phyloP scores from a whole-genome alignment of 1,140 invertebrate species.

The Pemphigus obesinymphae region DNA sequence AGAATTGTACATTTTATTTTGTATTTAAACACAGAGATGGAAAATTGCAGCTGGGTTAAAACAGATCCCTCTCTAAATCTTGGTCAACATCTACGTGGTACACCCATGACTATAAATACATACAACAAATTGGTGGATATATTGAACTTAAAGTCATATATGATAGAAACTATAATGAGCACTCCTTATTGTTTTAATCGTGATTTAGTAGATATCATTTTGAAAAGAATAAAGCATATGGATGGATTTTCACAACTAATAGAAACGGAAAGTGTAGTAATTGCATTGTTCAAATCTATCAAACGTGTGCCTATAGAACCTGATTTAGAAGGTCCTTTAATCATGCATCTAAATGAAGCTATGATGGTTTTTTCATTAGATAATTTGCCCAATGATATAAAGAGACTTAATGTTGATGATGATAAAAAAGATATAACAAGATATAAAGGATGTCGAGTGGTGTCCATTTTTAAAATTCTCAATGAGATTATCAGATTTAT shows the following conservation, averaged over 20 bases:
- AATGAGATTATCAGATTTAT: background rate
- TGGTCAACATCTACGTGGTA: background rate
- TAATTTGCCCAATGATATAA: background rate
- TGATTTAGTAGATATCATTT: background rate
- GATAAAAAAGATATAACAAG: background rate
- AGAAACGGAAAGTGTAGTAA: background rate
- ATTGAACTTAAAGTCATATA: background rate
- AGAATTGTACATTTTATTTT: background rate
- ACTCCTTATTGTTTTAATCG: slow-evolving; percentile 24
- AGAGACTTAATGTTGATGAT: background rate
- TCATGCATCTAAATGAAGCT: background rate
- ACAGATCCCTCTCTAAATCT: background rate
- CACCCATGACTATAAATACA: background rate
- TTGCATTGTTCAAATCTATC: background rate
- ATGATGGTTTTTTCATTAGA: background rate
- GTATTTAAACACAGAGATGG: background rate
- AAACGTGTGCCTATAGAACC: background rate
- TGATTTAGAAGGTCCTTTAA: background rate
- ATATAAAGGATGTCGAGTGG: slow-evolving; percentile 5
- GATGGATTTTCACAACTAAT: background rate
- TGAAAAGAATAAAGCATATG: background rate
- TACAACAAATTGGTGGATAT: background rate
- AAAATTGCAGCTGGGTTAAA: slow-evolving; percentile 3
- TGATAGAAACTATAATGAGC: background rate
- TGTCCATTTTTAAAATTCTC: background rate